Base-by-base conservation (phyloP, 1,140 invertebrate species). In the Rhyacophila brunnea region DNA sequence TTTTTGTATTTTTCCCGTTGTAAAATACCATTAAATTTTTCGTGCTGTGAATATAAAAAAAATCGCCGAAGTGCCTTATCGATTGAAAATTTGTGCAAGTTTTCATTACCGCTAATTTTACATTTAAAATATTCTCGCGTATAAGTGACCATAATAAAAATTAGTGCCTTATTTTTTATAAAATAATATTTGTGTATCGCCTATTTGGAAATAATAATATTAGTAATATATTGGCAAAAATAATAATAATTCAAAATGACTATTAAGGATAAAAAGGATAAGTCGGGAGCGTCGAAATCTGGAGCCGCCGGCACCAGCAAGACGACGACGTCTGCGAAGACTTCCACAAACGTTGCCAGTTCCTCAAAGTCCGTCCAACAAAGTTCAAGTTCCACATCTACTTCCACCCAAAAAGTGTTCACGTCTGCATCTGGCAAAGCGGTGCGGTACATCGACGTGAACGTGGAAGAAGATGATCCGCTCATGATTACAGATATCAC, bases 391-490 rank as follows among this genome's bases (percentile, higher is more conserved):
- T 71, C 75, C 6, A 76, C 70, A 7, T 71, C 74, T 2, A 42
- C 38, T 35, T 71, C 71, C n/a, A 54, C 73, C 48, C 76, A 79
- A 65, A 77, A 77, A 67, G 70, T 77, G 62, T 59, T 48, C 47
- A 65, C 55, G 10, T 73, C 70, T 63, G 73, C 73, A 11, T 71
- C 75, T 47, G 77, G 77, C 64, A 80, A 78, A 69, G 77, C 77
- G 62, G 71, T 80, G 20, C 70, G 74, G 52, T 77, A 77, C 54
- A 78, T 80, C 51, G 74, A 80, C 51, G 75, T 80, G 50, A 78
- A 80, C 68, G 75, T 80, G 59, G 77, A 80, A 61, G 74, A 78
- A 58, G 75, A 78, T 54, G 77, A 80, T 60, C 77, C 77, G 34
- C 70, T 80, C 11, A 77, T 78, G 75, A 80, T 80, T 54, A 78